Evolutionary conservation across 1,140 invertebrate genomes (phyloP), one percentile per base, ranked within the genome.

Genomic region (Drosophila paulistorum): DNA sequence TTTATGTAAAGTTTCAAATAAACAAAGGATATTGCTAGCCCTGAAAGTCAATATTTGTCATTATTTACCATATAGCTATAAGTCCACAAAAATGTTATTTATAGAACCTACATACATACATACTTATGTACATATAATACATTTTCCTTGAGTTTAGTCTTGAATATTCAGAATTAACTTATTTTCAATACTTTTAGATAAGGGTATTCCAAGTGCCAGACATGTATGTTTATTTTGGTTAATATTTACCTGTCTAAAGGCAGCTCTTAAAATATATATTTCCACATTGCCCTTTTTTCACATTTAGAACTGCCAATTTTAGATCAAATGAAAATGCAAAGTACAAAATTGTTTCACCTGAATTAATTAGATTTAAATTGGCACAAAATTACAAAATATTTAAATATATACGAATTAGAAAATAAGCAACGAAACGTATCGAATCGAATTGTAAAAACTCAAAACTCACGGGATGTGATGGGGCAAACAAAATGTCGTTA

Each of bases 301-400:
- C 14, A 48, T 48, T 1, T 17, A 48, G 10, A 51, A 23, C 9
- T 51, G 45, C 17, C 45, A 51, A 51, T 51, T 51, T 51, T 51
- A 51, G 45, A 51, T 33, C 58, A 60, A 11, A 60, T 39, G 14
- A 39, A 60, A 60, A 39, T 33, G 4, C 30, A 10, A 17, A 7
- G 10, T 1, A 13, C 17, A 41, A 37, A 74, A 74, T 42, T 68
- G 74, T 75, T 75, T 58, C 33, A 57, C 26, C 17, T 17, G 10
- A 45, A 39, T 35, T 74, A 75, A 75, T 75, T 75, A 41, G 65
- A 65, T 41, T 75, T 75, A 57, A 75, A 75, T 58, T 51, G 45
- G 45, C 45, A 51, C 45, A 23, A 51, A 30, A 20, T 51, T 51
- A 51, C 45, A 51, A 51, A 23, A 11, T 51, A 51, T 51, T 51